phyloP scores from a whole-genome alignment of 2,888 invertebrate genomes.

The Cremastinae sp. region DNA sequence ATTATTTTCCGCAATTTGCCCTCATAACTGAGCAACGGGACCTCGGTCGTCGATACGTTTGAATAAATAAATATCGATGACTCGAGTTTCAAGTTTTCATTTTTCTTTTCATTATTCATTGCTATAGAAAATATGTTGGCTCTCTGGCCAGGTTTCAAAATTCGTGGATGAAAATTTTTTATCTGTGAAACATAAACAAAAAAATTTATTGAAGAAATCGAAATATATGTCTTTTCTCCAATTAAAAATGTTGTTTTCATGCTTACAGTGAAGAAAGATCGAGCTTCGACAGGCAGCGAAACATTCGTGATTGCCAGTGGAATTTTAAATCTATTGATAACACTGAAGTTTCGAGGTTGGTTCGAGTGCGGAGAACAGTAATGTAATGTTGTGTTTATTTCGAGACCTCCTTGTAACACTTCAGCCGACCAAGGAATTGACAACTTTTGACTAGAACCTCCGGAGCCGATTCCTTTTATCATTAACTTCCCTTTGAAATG shows the following conservation, averaged over 20 bases:
- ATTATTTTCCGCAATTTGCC: slow-evolving; percentile 83
- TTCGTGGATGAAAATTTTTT: slow-evolving; percentile 83
- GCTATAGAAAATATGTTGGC: slow-evolving; percentile 83
- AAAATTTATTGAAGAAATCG: not conserved
- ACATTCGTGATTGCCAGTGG: slow-evolving; percentile 88
- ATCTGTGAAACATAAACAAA: slow-evolving; percentile 80
- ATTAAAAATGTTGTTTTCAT: too few species aligned
- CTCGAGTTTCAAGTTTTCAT: slow-evolving; percentile 82
- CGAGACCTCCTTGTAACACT: slow-evolving; percentile 83
- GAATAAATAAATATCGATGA: slow-evolving; percentile 86
- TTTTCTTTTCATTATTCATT: slow-evolving; percentile 81
- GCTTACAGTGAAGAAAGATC: slow-evolving; percentile 84
- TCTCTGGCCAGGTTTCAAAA: slow-evolving; percentile 83
- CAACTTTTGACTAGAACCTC: slow-evolving; percentile 77
- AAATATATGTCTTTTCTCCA: too few species aligned
- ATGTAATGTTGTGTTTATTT: slow-evolving; percentile 82
- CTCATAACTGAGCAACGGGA: slow-evolving; percentile 88
- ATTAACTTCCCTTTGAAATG: slow-evolving; percentile 83
- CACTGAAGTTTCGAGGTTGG: slow-evolving; percentile 82
- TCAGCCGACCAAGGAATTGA: slow-evolving; percentile 86
- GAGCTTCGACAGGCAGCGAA: slow-evolving; percentile 84
- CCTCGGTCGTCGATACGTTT: slow-evolving; percentile 87
- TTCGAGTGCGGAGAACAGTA: slow-evolving; percentile 78
- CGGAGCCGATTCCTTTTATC: slow-evolving; percentile 80
- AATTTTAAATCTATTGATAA: slow-evolving; percentile 88